phyloP scores from a whole-genome alignment of 2,113 vertebrate species.

The Rhea pennata region DNA sequence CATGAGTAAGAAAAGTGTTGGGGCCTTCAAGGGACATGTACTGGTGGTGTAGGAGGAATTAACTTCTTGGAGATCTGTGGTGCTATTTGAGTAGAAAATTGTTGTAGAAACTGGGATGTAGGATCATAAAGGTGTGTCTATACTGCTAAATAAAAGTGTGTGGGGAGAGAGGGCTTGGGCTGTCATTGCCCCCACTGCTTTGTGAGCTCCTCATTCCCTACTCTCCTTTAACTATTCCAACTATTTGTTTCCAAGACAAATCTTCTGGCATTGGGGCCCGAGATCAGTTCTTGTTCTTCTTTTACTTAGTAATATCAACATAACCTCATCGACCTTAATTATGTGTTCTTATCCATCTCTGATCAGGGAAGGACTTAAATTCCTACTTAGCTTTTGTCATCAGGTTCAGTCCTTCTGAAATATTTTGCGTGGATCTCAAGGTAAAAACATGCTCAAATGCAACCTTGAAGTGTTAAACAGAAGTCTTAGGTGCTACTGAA shows the following conservation, averaged over 20 bases:
- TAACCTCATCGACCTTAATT: slow-evolving; percentile 18
- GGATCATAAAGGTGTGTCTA: neutral
- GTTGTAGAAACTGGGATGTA: neutral
- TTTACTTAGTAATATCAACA: neutral
- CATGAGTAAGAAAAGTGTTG: neutral
- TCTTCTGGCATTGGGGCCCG: neutral
- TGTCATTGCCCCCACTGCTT: accelerated
- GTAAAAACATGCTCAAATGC: neutral
- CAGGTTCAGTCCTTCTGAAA: neutral
- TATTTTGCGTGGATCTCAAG: neutral
- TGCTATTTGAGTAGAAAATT: neutral
- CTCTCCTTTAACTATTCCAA: slow-evolving; percentile 29
- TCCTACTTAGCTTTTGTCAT: neutral
- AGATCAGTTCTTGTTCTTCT: neutral
- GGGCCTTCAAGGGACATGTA: neutral
- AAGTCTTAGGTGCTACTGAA: neutral
- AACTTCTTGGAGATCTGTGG: neutral
- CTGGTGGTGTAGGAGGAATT: neutral
- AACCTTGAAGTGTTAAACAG: neutral
- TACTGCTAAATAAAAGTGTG: accelerated
- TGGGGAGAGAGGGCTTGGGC: neutral
- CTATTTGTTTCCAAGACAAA: slow-evolving; percentile 52
- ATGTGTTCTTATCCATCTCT: neutral
- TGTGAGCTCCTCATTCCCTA: neutral
- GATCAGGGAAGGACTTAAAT: neutral